Base-by-base conservation (phyloP, 2,113 vertebrate species). In the Embiotoca jacksoni region DNA sequence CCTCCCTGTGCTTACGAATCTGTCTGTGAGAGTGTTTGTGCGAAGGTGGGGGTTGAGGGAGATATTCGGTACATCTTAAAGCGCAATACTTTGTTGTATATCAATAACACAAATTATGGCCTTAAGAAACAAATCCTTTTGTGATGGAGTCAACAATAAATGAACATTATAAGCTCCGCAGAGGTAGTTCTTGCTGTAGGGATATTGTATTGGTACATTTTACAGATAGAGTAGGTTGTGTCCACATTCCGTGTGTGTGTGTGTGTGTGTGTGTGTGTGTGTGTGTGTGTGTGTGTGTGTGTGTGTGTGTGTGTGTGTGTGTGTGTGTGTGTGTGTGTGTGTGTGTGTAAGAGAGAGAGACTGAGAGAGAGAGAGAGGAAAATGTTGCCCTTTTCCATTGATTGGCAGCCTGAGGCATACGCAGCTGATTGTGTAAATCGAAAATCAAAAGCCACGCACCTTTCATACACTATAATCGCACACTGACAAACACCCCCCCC, bases 371-470 rank as follows among this genome's bases (percentile, higher is more conserved):
- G 39, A 52, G 1, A 53, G 0, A 58, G 52, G 7, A 23, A 9
- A 33, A 54, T 46, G 57, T 54, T 59, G 10, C 50, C 32, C 5
- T 70, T 32, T 69, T 11, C 30, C 14, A 71, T n/a, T 83, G 79
- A 86, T 74, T 79, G 64, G 60, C 58, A 79, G 57, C 64, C 58
- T 15, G 64, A 70, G 57, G 75, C 54, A 62, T 31, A 52, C 60
- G 81, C 39, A 81, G 63, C 39, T 89, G 58, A 87, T 77, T 67
- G 75, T 85, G 60, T 75, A 71, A 77, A 78, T 75, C 7, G 39
- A 81, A 85, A 85, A 77, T 86, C 60, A 83, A 83, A 47, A 78
- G 39, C 55, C 56, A n/a, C 31, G 14, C 57, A 77, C 33, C 60
- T 79, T 77, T 77, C 52, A 56, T 57, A 81, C 16, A 35, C 7